Percentiles rank a stretch among this genome's conserved stretches.
phyloP scores from a whole-genome alignment of 2,113 vertebrate genomes.

The Scomber japonicus region DNA sequence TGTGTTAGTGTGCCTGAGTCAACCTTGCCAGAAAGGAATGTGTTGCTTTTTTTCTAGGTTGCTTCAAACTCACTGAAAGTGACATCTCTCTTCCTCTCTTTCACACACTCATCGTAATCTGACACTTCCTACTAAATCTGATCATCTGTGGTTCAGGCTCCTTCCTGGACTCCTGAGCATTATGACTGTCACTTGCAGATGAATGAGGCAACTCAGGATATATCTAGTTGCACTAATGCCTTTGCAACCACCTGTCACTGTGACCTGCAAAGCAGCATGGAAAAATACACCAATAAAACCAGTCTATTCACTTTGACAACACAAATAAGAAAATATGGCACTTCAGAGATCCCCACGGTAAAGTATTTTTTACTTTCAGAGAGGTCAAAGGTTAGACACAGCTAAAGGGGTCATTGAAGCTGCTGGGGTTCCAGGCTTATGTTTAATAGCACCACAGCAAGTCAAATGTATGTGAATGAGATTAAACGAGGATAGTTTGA shows the following conservation, averaged over 20 bases:
- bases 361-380: background rate
- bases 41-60: conserved; percentile 5
- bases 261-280: conserved; percentile 13
- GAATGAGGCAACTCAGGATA: conserved; percentile 25
- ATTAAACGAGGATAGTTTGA: conserved; percentile 11
- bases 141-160: conserved; percentile 28
- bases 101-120: conserved; percentile 15
- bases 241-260: conserved; percentile 68
- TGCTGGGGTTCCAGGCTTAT: background rate
- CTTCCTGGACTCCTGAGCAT: background rate
- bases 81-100: background rate
- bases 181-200: conserved; percentile 29
- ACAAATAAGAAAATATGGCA: background rate
- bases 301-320: background rate
- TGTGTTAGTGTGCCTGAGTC: conserved; percentile 25
- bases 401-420: background rate
- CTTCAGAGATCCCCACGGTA: background rate
- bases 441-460: background rate
- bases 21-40: conserved; percentile 40
- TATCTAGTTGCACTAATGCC: conserved; percentile 39
- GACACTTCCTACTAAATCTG: conserved; percentile 12
- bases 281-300: conserved; percentile 6
- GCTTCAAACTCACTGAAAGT: conserved; percentile 25
- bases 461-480: background rate
- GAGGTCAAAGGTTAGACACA: background rate